These are phyloP conservation scores for Sisyra terminalis DNA, from an alignment of 2,888 invertebrate species.

Conservation along the genomic window DNA sequence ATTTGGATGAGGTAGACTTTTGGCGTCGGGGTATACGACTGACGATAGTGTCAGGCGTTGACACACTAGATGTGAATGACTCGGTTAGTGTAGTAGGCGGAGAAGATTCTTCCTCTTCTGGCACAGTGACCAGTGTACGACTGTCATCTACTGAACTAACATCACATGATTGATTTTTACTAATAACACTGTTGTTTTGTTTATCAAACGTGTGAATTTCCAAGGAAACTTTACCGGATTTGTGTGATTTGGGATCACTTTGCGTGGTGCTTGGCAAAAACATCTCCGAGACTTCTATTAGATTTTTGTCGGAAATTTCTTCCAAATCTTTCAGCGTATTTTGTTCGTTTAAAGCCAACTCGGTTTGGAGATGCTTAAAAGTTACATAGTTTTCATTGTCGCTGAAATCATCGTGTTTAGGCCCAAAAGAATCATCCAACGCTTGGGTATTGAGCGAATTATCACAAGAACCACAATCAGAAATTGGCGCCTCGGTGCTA, in stretches of 20 bases:
- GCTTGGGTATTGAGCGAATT: conserved; percentile 13
- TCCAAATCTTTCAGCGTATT: conserved; percentile 12
- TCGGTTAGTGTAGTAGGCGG: conserved; percentile 45
- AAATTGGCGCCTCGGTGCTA: conserved; percentile 6
- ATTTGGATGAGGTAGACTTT: conserved; percentile 8
- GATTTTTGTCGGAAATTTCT: conserved; percentile 15
- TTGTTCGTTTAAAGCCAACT: conserved; percentile 21
- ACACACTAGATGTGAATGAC: conserved; percentile 46
- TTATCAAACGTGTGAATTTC: conserved; percentile 4
- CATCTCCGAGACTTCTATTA: conserved; percentile 15
- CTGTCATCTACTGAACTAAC: conserved; percentile 17
- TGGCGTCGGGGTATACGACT: conserved; percentile 33
- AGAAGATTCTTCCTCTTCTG: conserved; percentile 36
- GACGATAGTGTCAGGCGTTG: conserved; percentile 55
- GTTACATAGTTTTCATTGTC: conserved; percentile 25
- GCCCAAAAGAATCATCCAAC: conserved; percentile 6
- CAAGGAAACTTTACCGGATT: conserved; percentile 4
- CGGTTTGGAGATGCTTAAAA: conserved; percentile 24
- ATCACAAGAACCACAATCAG: conserved; percentile 9
- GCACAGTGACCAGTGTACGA: conserved; percentile 37
- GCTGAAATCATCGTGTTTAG: conserved; percentile 8
- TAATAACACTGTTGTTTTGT: conserved; percentile 15
- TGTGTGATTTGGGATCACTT: conserved; percentile 3
- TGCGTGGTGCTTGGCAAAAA: conserved; percentile 3
- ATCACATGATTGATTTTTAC: conserved; percentile 10